A percentile compares a stretch with the other conserved stretches of the same genome.
These are phyloP conservation scores for Sebastes miniatus DNA, from an alignment of 2,797 vertebrate species.

Conservation along the genomic window DNA sequence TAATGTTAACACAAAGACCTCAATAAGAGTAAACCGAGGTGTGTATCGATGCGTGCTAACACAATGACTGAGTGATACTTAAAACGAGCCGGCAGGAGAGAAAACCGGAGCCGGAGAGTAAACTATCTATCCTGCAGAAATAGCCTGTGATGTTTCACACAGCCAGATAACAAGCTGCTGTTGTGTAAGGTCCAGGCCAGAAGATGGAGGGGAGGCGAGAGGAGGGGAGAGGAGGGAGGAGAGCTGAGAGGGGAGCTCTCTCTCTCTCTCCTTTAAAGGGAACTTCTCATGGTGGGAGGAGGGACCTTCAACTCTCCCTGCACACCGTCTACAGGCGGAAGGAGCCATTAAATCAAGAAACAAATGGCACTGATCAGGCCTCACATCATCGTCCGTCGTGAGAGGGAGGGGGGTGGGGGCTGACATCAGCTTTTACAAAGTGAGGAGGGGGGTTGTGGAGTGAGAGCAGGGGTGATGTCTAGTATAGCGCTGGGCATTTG, in stretches of 20 bases:
- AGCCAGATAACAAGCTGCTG: conserved; percentile 67
- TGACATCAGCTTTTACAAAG: conserved; percentile 47
- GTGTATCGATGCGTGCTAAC: background rate
- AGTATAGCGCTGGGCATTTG: conserved; percentile 55
- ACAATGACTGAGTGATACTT: conserved; percentile 26
- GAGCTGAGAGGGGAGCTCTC: background rate
- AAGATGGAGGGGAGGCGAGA: conserved; percentile 23
- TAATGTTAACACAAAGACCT: conserved; percentile 18
- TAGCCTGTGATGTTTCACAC: conserved; percentile 67
- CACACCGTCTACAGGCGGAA: conserved; percentile 64
- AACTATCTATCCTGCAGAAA: conserved; percentile 51
- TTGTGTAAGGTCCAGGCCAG: conserved; percentile 58
- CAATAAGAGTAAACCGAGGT: background rate
- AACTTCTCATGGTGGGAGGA: conserved; percentile 60
- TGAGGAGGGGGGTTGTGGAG: background rate
- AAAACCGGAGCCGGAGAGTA: conserved; percentile 33
- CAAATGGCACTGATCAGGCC: conserved; percentile 66
- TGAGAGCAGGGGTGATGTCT: conserved; percentile 47
- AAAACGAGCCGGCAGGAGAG: conserved; percentile 15
- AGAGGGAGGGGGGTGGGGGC: background rate
- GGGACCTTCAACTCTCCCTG: conserved; percentile 63
- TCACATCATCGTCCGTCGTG: conserved; percentile 46
- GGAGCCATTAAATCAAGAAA: conserved; percentile 76
- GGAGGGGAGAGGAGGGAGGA: background rate
- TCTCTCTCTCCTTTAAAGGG: conserved; percentile 71